These are phyloP conservation scores for Drosophila borborema DNA, from an alignment of 2,888 invertebrate genomes.

Conservation along the genomic window DNA sequence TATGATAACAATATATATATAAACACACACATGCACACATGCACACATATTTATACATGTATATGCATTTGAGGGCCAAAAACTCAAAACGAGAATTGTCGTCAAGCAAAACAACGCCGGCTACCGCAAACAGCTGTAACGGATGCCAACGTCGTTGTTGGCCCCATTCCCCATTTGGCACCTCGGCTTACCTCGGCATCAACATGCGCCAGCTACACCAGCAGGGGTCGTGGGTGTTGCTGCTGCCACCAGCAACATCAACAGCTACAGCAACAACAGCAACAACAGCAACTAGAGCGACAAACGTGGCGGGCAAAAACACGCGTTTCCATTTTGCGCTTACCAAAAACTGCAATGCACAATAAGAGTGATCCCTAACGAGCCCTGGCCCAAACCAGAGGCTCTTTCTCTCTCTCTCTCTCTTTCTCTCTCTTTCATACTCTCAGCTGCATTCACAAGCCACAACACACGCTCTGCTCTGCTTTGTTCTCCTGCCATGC, in stretches of 20 bases:
- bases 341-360: slow-evolving; percentile 63
- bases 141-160: slow-evolving; percentile 51
- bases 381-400: slow-evolving; percentile 1
- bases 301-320: slow-evolving; percentile 51
- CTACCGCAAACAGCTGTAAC: slow-evolving; percentile 77
- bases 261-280: slow-evolving; percentile 18
- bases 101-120: slow-evolving; percentile 76
- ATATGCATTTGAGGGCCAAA: slow-evolving; percentile 52
- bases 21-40: neutral
- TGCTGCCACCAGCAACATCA: slow-evolving; percentile 19
- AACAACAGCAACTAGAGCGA: slow-evolving; percentile 21
- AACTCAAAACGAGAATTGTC: slow-evolving; percentile 73
- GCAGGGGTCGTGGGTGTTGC: slow-evolving; percentile 25
- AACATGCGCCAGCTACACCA: slow-evolving; percentile 22
- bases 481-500: slow-evolving; percentile 19
- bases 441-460: slow-evolving; percentile 39
- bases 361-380: slow-evolving; percentile 52
- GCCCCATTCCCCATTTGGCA: slow-evolving; percentile 9
- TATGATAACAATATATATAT: slow-evolving; percentile 49
- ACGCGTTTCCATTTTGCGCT: slow-evolving; percentile 71
- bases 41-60: neutral
- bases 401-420: neutral
- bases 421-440: neutral
- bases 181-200: slow-evolving; percentile 18
- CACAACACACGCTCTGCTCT: slow-evolving; percentile 50